Conservation (phyloP, 1,140 invertebrate species). For the Hyposmocoma kahamanoa region DNA sequence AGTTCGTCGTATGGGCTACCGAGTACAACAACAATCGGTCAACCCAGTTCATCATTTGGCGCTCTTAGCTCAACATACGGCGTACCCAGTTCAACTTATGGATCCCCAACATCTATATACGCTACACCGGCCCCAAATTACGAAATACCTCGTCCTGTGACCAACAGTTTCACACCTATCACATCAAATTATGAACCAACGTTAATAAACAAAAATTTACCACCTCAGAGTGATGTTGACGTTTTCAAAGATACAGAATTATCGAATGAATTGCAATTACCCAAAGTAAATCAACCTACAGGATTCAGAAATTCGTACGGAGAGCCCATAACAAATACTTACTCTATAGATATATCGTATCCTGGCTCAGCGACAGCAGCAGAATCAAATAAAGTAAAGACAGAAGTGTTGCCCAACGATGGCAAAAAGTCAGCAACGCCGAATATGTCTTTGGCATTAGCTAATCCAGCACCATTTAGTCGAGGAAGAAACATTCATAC, state of each 20-base stretch:
- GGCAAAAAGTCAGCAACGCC: slow-evolving; percentile 16
- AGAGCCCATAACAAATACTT: slow-evolving; percentile 46
- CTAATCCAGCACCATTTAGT: slow-evolving; percentile 59
- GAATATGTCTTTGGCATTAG: slow-evolving; percentile 44
- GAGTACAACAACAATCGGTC: slow-evolving; percentile 16
- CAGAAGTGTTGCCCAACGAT: slow-evolving; percentile 40
- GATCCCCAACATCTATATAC: slow-evolving; percentile 16
- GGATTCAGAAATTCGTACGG: slow-evolving; percentile 63
- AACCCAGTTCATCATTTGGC: slow-evolving; percentile 15
- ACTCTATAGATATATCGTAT: slow-evolving; percentile 44
- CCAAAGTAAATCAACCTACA: slow-evolving; percentile 42
- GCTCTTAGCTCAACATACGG: slow-evolving; percentile 7
- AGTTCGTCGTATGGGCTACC: slow-evolving; percentile 27
- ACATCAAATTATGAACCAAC: slow-evolving; percentile 24
- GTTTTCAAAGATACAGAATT: slow-evolving; percentile 27
- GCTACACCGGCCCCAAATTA: slow-evolving; percentile 13
- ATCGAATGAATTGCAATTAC: slow-evolving; percentile 39
- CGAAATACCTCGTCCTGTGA: slow-evolving; percentile 15
- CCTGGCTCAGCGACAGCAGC: slow-evolving; percentile 47
- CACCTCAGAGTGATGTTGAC: slow-evolving; percentile 31
- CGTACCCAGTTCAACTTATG: slow-evolving; percentile 19
- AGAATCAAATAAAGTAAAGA: slow-evolving; percentile 55
- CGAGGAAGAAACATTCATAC: slow-evolving; percentile 64
- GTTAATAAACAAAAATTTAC: slow-evolving; percentile 32
- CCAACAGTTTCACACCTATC: slow-evolving; percentile 14